phyloP scores from a whole-genome alignment of 2,113 vertebrate species.

The Pelecanus crispus region DNA sequence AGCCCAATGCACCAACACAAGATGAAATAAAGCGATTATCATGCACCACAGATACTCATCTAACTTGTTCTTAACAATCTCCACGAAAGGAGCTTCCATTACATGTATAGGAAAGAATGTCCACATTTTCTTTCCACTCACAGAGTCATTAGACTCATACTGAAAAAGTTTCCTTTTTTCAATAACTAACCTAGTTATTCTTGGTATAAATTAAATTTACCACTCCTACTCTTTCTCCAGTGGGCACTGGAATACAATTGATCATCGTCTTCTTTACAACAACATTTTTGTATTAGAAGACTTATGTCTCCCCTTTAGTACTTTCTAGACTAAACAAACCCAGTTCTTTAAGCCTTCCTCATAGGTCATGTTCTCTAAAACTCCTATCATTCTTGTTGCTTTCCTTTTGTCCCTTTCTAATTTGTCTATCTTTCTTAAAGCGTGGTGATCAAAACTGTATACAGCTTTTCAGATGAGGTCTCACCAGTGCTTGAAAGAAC shows the following conservation, averaged over 20 bases:
- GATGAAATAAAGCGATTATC: not conserved
- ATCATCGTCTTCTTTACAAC: slow-evolving; percentile 12
- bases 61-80: not conserved
- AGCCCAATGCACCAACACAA: not conserved
- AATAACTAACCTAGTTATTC: not conserved
- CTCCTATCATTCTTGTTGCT: not conserved
- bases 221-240: not conserved
- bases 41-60: not conserved
- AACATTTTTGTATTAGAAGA: slow-evolving; percentile 26
- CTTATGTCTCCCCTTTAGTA: not conserved
- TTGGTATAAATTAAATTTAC: not conserved
- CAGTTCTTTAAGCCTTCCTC: slow-evolving; percentile 10
- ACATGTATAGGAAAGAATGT: not conserved
- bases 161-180: not conserved
- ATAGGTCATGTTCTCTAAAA: slow-evolving; percentile 24
- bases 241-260: not conserved
- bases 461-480: slow-evolving; percentile 7
- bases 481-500: not conserved
- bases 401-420: not conserved
- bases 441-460: not conserved
- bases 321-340: slow-evolving; percentile 46
- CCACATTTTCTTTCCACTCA: not conserved
- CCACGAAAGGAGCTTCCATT: not conserved
- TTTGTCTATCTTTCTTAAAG: not conserved
- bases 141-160: not conserved